Conservation (phyloP, 2,113 vertebrate genomes). For the Nettapus auritus region DNA sequence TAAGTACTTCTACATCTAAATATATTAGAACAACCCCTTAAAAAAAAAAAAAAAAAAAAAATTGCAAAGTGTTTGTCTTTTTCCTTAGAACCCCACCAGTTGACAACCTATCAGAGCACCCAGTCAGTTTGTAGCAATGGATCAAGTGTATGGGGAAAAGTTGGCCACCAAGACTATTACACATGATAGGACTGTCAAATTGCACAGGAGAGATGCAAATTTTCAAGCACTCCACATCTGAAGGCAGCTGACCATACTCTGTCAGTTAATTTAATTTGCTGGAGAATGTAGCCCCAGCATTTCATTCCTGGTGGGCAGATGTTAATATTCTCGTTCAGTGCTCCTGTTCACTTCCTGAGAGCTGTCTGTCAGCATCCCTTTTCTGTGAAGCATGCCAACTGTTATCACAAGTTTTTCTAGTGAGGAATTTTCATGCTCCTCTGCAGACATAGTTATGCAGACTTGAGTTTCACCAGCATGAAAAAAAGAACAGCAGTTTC, state of each 20-base stretch:
- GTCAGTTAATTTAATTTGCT: not conserved
- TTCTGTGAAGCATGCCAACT: not conserved
- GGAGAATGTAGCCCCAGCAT: not conserved
- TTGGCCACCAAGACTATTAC: not conserved
- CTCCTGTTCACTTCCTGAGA: not conserved
- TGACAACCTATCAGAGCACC: not conserved
- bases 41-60: not conserved
- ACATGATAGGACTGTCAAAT: not conserved
- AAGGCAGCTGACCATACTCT: not conserved
- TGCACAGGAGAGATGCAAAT: not conserved
- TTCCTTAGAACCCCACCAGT: not conserved
- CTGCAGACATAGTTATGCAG: not conserved
- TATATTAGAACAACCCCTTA: not conserved
- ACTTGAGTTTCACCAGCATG: not conserved
- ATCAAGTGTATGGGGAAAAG: not conserved
- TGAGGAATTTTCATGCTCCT: not conserved
- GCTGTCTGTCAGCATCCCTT: not conserved
- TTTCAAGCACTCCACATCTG: not conserved
- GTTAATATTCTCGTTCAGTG: accelerated
- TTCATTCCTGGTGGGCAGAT: not conserved
- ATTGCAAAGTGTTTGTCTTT: not conserved
- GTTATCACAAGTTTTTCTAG: not conserved
- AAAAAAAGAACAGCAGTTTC: not conserved
- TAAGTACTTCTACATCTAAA: constrained; percentile 14
- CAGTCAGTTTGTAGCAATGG: not conserved